Evolutionary conservation across 2,888 invertebrate genomes (phyloP), one percentile per base, ranked within the genome.

Genomic region (Esperia sulphurella): DNA sequence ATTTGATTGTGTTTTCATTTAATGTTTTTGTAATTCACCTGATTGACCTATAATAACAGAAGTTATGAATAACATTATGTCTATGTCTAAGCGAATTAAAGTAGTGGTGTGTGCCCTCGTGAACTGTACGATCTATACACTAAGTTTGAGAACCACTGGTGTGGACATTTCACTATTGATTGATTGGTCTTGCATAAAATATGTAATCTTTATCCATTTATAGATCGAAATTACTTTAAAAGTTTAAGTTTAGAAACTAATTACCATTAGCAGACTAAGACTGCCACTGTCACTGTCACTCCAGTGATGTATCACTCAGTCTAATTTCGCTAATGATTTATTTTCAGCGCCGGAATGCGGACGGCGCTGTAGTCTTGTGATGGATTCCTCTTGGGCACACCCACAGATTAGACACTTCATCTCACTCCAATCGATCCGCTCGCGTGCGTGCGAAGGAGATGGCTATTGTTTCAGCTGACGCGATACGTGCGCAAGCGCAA

Each of bases 281-380:
- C 21, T 44, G 48, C 31, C 45, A 6, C 28, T 21, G 5, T 3
- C 3, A 21, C 21, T 44, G 48, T 39, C 45, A 14, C 21, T 28
- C 10, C 21, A 31, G 38, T 52, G 49, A 62, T 55, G 52, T 54
- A 65, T 62, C 44, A 46, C 46, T 51, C 61, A 66, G 35, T 74
- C 63, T 67, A 70, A 75, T 75, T 75, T 72, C 61, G 63, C 65
- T 71, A 70, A 79, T 82, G 70, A 79, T 78, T 78, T 83, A 83
- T 84, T 84, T 84, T 81, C 73, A 79, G 80, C 67, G 49, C 14
- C 54, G 66, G 80, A 79, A 84, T 81, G 82, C 79, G 79, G 76
- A 75, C 75, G 70, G 58, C 56, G 50, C 70, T 75, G 72, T 73
- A 75, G 68, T 77, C 71, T 74, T 68, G 65, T 78, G 79, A 80